These are phyloP conservation scores for Spermophilus dauricus DNA, from an alignment of 2,113 vertebrate genomes.

Conservation along the genomic window DNA sequence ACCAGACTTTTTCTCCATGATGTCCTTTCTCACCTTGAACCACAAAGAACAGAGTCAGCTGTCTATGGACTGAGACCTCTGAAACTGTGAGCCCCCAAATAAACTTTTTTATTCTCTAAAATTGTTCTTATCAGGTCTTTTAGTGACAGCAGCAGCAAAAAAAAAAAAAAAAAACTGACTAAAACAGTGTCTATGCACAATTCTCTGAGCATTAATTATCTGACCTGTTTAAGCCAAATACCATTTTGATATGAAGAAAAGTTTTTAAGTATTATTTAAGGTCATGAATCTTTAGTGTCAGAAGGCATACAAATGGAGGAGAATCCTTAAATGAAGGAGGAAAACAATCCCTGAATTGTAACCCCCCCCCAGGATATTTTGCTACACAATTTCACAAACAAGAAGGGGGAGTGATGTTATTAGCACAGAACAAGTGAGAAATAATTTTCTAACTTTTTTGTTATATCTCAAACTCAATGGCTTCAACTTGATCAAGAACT, in stretches of 20 bases:
- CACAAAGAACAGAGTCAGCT: too few species aligned
- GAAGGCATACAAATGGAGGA: constrained; percentile 68
- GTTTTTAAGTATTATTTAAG: constrained; percentile 76
- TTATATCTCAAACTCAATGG: constrained; percentile 26
- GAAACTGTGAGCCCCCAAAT: too few species aligned
- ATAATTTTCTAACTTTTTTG: constrained; percentile 55
- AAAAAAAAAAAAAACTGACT: too few species aligned
- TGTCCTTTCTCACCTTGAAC: too few species aligned
- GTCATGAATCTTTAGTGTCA: constrained; percentile 58
- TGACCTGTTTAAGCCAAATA: constrained; percentile 75
- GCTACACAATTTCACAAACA: constrained; percentile 73
- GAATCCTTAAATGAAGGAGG: constrained; percentile 77
- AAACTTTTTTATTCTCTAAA: too few species aligned
- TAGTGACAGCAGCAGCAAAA: too few species aligned
- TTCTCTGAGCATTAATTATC: constrained; percentile 72
- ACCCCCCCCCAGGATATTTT: constrained; percentile 59
- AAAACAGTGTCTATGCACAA: constrained; percentile 38
- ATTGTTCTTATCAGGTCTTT: too few species aligned
- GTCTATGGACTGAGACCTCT: too few species aligned
- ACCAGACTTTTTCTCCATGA: too few species aligned
- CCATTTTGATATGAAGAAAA: constrained; percentile 72
- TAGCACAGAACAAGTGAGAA: constrained; percentile 76
- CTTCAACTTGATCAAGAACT: constrained; percentile 19
- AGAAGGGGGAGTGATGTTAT: constrained; percentile 67
- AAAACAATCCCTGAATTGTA: constrained; percentile 79